A percentile compares a stretch with the other conserved stretches of the same genome.
phyloP scores from a whole-genome alignment of 2,888 invertebrate genomes.

The Bedellia somnulentella region DNA sequence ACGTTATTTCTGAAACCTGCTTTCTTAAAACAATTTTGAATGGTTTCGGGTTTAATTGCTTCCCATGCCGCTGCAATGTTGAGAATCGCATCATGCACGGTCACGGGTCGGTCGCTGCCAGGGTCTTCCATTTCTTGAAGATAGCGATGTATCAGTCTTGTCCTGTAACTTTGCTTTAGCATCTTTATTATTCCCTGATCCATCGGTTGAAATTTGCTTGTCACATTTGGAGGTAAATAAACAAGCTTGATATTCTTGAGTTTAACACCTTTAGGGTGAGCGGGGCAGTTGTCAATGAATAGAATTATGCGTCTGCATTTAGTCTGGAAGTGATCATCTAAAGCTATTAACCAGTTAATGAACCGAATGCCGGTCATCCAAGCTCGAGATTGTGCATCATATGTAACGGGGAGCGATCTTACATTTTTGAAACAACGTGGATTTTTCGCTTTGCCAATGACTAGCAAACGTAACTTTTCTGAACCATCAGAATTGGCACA shows the following conservation, averaged over 20 bases:
- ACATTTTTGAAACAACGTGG: slow-evolving; percentile 20
- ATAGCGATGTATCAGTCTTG: neutral
- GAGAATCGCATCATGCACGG: neutral
- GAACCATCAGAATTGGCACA: slow-evolving; percentile 17
- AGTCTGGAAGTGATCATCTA: slow-evolving; percentile 12
- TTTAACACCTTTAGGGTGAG: slow-evolving; percentile 13
- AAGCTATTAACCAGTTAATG: slow-evolving; percentile 13
- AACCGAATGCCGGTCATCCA: slow-evolving; percentile 16
- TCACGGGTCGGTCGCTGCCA: neutral
- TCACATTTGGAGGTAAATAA: slow-evolving; percentile 19
- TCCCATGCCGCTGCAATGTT: neutral
- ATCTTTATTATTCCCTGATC: slow-evolving; percentile 16
- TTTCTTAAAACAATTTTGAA: neutral
- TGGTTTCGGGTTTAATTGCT: neutral
- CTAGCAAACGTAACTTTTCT: slow-evolving; percentile 18
- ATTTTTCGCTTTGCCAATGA: slow-evolving; percentile 19
- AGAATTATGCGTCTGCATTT: slow-evolving; percentile 16
- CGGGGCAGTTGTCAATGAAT: slow-evolving; percentile 17
- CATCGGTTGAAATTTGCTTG: slow-evolving; percentile 17
- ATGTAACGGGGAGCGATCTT: slow-evolving; percentile 16
- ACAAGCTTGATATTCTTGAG: slow-evolving; percentile 16
- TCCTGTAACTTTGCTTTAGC: slow-evolving; percentile 10
- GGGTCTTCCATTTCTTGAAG: neutral
- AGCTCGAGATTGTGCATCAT: slow-evolving; percentile 15
- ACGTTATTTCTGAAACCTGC: neutral